Evolutionary conservation across 1,140 invertebrate species (phyloP).

Genomic region (Brachionus angularis): DNA sequence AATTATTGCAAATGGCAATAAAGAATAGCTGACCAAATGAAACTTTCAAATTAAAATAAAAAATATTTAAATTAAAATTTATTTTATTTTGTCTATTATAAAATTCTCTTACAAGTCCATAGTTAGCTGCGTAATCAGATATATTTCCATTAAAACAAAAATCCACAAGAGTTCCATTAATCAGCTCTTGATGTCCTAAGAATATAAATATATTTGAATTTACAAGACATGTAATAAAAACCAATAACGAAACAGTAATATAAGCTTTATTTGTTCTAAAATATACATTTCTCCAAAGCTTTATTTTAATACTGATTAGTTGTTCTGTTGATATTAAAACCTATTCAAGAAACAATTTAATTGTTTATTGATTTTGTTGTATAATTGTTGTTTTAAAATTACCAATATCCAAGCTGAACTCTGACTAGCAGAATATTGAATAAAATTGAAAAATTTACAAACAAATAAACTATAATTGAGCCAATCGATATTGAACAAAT

Average conservation of each 20-base stretch:
- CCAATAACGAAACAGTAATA: not conserved
- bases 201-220: conserved; percentile 16
- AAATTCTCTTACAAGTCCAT: not conserved
- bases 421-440: conserved; percentile 14
- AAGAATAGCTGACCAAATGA: conserved; percentile 12
- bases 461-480: not conserved
- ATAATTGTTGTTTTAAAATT: no score
- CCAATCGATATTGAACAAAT: conserved; percentile 13
- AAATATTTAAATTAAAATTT: not conserved
- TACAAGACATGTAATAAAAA: not conserved
- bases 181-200: not conserved
- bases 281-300: not conserved
- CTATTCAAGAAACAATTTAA: no score
- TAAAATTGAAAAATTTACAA: conserved; percentile 19
- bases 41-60: not conserved
- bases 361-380: no score
- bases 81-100: no score
- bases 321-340: not conserved
- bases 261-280: not conserved
- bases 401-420: conserved; percentile 6
- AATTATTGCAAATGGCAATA: not conserved
- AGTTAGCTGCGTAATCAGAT: not conserved
- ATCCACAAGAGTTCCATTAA: not conserved
- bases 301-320: not conserved
- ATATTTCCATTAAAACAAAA: conserved; percentile 29